These are phyloP conservation scores for Camelus bactrianus DNA, from an alignment of 2,113 vertebrate species.

Conservation along the genomic window DNA sequence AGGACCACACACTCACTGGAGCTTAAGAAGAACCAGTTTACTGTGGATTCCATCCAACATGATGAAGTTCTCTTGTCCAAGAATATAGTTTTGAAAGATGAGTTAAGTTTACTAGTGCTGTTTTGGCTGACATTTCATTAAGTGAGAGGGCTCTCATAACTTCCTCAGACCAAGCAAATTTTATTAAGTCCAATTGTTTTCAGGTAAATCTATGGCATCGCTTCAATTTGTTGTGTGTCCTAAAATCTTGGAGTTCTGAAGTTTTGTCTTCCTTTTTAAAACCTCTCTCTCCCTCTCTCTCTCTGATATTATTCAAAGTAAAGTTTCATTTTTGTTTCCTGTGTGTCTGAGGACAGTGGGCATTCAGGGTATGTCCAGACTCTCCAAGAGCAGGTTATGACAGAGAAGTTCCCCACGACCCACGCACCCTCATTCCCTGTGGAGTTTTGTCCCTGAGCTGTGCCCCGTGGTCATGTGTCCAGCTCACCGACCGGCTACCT, in stretches of 20 bases:
- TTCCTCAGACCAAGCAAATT: background rate
- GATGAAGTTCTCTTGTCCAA: slow-evolving; percentile 51
- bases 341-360: background rate
- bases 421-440: accelerated
- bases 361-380: accelerated
- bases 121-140: slow-evolving; percentile 27
- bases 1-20: slow-evolving; percentile 68
- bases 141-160: background rate
- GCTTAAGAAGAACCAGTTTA: slow-evolving; percentile 3
- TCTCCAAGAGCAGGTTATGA: accelerated
- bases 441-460: no score
- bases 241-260: background rate
- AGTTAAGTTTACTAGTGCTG: background rate
- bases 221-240: background rate
- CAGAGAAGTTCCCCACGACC: accelerated
- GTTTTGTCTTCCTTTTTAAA: background rate
- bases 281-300: background rate
- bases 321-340: background rate
- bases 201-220: slow-evolving; percentile 11
- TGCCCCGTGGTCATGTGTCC: accelerated
- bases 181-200: slow-evolving; percentile 56
- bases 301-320: background rate
- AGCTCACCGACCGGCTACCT: accelerated
- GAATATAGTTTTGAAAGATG: slow-evolving; percentile 49
- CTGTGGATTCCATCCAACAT: slow-evolving; percentile 60